phyloP scores from a whole-genome alignment of 1,140 invertebrate species.

The Telenomus remus region DNA sequence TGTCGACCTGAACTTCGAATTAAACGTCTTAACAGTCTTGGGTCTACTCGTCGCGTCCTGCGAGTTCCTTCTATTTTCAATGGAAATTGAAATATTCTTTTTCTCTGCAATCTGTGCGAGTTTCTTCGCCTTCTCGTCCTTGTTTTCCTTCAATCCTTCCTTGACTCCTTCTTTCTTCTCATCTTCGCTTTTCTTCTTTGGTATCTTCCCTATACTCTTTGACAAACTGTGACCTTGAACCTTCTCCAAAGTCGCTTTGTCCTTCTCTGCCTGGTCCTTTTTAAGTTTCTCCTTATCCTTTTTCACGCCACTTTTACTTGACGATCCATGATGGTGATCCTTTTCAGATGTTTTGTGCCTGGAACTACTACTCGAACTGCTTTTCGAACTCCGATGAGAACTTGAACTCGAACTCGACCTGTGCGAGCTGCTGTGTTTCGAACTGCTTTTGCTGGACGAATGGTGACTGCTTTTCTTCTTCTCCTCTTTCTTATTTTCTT shows the following conservation, averaged over 20 bases:
- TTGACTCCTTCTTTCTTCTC: constrained; percentile 66
- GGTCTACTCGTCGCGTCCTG: constrained; percentile 78
- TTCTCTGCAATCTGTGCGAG: constrained; percentile 66
- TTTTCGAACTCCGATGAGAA: constrained; percentile 25
- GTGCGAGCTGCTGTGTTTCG: constrained; percentile 72
- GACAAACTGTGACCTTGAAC: constrained; percentile 79
- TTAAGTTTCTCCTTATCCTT: constrained; percentile 72
- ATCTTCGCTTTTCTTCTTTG: constrained; percentile 79
- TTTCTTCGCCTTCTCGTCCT: constrained; percentile 71
- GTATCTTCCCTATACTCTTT: constrained; percentile 85
- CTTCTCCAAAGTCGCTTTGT: constrained; percentile 81
- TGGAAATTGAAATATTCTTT: constrained; percentile 87
- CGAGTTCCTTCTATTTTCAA: constrained; percentile 83
- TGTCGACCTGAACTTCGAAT: constrained; percentile 90
- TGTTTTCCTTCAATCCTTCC: constrained; percentile 68
- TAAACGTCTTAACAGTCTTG: constrained; percentile 91
- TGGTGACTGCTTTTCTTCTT: constrained; percentile 73
- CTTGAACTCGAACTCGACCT: constrained; percentile 73
- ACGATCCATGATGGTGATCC: constrained; percentile 45
- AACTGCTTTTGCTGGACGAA: constrained; percentile 76
- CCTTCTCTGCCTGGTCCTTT: constrained; percentile 79
- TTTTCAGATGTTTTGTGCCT: constrained; percentile 72
- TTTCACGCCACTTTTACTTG: constrained; percentile 63
- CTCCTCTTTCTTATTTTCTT: constrained; percentile 71
- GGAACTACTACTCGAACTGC: constrained; percentile 64